These are phyloP conservation scores for Venturia canescens DNA, from an alignment of 1,140 invertebrate species.

Conservation along the genomic window DNA sequence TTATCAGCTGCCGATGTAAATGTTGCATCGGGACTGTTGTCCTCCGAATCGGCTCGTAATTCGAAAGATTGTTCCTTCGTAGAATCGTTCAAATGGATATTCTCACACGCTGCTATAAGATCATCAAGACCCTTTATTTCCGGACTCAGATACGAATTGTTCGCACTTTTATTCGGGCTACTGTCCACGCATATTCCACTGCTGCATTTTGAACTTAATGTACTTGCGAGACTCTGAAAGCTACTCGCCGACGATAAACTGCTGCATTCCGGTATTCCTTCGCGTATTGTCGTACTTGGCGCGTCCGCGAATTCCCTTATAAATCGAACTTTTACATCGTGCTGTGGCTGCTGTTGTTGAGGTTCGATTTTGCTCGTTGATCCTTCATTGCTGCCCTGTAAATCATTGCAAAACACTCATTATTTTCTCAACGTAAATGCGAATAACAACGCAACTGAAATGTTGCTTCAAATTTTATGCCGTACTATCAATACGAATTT, in stretches of 20 bases:
- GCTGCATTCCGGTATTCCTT: constrained; percentile 50
- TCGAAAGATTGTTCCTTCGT: constrained; percentile 41
- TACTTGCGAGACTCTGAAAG: constrained; percentile 65
- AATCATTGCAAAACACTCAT: constrained; percentile 25
- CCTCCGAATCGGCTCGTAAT: constrained; percentile 25
- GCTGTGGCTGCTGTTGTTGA: constrained; percentile 43
- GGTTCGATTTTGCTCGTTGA: constrained; percentile 15
- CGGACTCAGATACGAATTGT: constrained; percentile 59
- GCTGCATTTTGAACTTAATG: constrained; percentile 65
- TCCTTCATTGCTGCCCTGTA: constrained; percentile 61
- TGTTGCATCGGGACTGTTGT: constrained; percentile 64
- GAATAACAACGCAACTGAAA: no score
- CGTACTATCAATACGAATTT: no score
- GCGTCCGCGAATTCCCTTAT: constrained; percentile 66
- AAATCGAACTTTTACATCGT: constrained; percentile 67
- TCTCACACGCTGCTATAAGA: constrained; percentile 62
- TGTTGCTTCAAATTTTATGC: no score
- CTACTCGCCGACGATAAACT: constrained; percentile 68
- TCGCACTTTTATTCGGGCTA: constrained; percentile 47
- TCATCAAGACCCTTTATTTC: constrained; percentile 66
- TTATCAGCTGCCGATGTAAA: constrained; percentile 62
- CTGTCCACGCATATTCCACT: constrained; percentile 61
- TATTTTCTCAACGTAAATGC: no score
- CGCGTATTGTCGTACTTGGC: constrained; percentile 4
- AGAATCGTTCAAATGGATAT: constrained; percentile 58